Evolutionary conservation across 2,113 vertebrate species (phyloP).

Genomic region (Oncorhynchus masou): DNA sequence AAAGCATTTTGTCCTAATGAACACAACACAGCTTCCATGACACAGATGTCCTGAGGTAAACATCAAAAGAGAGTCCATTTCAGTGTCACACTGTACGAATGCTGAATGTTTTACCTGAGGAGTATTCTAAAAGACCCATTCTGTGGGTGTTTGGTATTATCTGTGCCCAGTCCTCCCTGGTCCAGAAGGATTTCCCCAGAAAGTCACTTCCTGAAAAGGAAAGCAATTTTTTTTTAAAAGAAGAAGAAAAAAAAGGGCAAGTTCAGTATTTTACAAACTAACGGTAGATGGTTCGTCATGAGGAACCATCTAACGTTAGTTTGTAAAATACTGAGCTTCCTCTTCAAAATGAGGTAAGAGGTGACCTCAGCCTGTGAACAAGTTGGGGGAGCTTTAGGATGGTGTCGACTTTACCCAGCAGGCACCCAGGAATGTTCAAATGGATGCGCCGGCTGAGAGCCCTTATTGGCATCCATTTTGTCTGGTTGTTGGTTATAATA

Average conservation of each 20-base stretch:
- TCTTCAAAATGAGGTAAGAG: slow-evolving; percentile 57
- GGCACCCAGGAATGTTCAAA: too few relatives aligned
- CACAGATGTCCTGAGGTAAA: slow-evolving; percentile 2
- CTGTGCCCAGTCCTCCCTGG: slow-evolving; percentile 21
- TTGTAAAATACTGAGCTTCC: too few relatives aligned
- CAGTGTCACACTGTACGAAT: slow-evolving; percentile 46
- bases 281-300: too few relatives aligned
- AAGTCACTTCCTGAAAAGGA: slow-evolving; percentile 55
- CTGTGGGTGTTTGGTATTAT: slow-evolving; percentile 32
- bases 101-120: slow-evolving; percentile 31
- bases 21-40: slow-evolving; percentile 35
- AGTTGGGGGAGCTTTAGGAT: too few relatives aligned
- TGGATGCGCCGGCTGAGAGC: neutral
- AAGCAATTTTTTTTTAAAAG: slow-evolving; percentile 34
- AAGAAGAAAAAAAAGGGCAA: too few relatives aligned
- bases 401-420: too few relatives aligned
- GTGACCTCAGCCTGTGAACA: neutral
- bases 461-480: slow-evolving; percentile 34
- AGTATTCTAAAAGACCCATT: slow-evolving; percentile 49
- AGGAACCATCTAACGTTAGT: too few relatives aligned
- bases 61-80: slow-evolving; percentile 43
- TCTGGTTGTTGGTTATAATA: slow-evolving; percentile 13
- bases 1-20: neutral
- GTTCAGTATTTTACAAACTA: too few relatives aligned
- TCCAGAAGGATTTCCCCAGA: slow-evolving; percentile 57